A percentile compares a stretch with the other conserved stretches of the same genome.
phyloP scores from a whole-genome alignment of 2,888 invertebrate species.

The Drosophila borborema region DNA sequence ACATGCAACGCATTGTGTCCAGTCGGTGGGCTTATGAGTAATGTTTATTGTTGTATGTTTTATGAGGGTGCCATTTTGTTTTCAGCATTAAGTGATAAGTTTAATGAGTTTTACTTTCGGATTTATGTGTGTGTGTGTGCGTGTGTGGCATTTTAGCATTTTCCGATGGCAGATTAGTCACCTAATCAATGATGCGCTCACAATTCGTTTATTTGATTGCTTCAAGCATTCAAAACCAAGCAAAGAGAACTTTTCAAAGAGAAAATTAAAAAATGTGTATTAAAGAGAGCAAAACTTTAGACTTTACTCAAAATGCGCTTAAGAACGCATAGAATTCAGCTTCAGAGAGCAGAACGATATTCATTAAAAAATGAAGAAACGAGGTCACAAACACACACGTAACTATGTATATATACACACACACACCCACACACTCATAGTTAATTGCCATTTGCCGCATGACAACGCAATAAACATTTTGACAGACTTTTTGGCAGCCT shows the following conservation, averaged over 20 bases:
- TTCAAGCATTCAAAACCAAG: slow-evolving; percentile 14
- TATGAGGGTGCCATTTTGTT: slow-evolving; percentile 49
- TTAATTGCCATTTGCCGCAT: slow-evolving; percentile 40
- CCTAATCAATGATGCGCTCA: slow-evolving; percentile 39
- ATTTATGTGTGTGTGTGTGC: slow-evolving; percentile 44
- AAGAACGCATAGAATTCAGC: not conserved
- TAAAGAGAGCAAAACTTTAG: not conserved
- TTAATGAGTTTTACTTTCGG: slow-evolving; percentile 53
- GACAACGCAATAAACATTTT: slow-evolving; percentile 45
- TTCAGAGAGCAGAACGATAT: not conserved
- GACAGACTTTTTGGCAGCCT: slow-evolving; percentile 40
- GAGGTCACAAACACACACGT: not conserved
- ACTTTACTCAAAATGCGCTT: not conserved
- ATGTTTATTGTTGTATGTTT: slow-evolving; percentile 56
- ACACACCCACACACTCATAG: not conserved
- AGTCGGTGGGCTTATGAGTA: slow-evolving; percentile 50
- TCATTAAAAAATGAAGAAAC: not conserved
- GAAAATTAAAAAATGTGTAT: too few species aligned
- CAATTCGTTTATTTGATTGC: slow-evolving; percentile 37
- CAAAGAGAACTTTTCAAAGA: not conserved
- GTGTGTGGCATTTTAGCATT: slow-evolving; percentile 14
- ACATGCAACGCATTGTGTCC: slow-evolving; percentile 55
- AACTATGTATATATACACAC: not conserved
- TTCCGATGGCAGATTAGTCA: slow-evolving; percentile 33
- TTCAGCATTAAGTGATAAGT: slow-evolving; percentile 58